Conservation (phyloP, 2,888 invertebrate genomes). For the Cryptus viduatorius region DNA sequence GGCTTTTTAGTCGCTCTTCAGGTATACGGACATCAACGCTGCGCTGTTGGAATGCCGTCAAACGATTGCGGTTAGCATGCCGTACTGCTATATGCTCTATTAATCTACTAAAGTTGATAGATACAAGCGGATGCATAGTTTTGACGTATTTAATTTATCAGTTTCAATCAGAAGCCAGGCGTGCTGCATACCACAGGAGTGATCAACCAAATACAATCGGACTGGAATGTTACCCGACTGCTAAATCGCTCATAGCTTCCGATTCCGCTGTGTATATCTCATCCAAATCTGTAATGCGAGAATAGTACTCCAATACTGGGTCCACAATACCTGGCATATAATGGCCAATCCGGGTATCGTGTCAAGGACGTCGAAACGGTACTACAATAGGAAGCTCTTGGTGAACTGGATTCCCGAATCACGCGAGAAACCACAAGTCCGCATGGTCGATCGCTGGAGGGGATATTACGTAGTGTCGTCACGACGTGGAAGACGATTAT, state of each 20-base stretch:
- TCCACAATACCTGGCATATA: conserved; percentile 15
- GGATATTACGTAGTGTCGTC: neutral
- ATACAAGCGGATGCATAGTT: neutral
- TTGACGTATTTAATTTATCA: conserved; percentile 7
- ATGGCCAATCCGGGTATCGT: neutral
- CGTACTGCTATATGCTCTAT: neutral
- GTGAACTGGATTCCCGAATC: neutral
- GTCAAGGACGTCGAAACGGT: conserved; percentile 10
- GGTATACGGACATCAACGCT: conserved; percentile 4
- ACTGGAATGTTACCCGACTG: neutral
- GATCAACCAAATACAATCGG: conserved; percentile 14
- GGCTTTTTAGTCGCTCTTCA: neutral
- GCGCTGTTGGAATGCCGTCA: conserved; percentile 3
- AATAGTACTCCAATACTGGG: conserved; percentile 3
- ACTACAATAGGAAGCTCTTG: neutral
- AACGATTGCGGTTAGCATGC: conserved; percentile 9
- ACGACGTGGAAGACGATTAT: conserved; percentile 18
- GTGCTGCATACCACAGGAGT: neutral
- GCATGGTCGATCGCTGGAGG: neutral
- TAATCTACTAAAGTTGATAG: neutral
- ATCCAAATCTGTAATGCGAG: neutral
- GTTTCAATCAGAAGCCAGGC: neutral
- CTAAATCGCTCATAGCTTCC: neutral
- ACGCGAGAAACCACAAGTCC: neutral
- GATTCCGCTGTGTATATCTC: neutral